These are phyloP conservation scores for Melopsittacus undulatus DNA, from an alignment of 2,797 vertebrate genomes.

Conservation along the genomic window DNA sequence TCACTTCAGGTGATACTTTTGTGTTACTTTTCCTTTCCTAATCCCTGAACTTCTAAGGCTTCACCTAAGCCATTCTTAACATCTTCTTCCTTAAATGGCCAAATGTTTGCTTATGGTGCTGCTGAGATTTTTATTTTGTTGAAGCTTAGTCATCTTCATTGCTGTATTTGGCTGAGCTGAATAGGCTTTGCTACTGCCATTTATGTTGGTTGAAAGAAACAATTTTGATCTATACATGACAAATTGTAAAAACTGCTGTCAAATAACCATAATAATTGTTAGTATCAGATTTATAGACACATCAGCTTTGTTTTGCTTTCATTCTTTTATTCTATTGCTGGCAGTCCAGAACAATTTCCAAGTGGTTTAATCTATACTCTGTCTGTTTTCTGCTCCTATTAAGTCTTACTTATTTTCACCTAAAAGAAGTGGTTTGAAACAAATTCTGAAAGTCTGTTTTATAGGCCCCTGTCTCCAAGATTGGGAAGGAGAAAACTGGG, in stretches of 20 bases:
- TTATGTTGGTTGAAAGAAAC: background rate
- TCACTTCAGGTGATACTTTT: constrained; percentile 87
- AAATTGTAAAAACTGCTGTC: background rate
- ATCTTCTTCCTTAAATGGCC: background rate
- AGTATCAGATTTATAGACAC: background rate
- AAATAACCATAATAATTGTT: background rate
- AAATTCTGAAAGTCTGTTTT: background rate
- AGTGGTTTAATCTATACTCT: background rate
- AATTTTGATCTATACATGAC: background rate
- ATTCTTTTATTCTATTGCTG: background rate
- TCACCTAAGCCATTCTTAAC: background rate
- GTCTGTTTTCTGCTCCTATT: background rate
- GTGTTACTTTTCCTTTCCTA: background rate
- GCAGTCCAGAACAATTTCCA: background rate
- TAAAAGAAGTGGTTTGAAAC: background rate
- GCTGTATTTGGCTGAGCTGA: background rate
- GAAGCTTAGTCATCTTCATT: background rate
- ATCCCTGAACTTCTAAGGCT: background rate
- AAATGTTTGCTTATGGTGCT: background rate
- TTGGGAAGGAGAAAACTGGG: background rate
- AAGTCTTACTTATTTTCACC: background rate
- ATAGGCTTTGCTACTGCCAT: background rate
- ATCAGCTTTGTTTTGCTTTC: background rate
- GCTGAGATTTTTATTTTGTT: background rate
- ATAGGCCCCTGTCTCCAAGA: background rate